Base-by-base conservation (phyloP, 2,113 vertebrate species). In the Drymodes brunneopygia region DNA sequence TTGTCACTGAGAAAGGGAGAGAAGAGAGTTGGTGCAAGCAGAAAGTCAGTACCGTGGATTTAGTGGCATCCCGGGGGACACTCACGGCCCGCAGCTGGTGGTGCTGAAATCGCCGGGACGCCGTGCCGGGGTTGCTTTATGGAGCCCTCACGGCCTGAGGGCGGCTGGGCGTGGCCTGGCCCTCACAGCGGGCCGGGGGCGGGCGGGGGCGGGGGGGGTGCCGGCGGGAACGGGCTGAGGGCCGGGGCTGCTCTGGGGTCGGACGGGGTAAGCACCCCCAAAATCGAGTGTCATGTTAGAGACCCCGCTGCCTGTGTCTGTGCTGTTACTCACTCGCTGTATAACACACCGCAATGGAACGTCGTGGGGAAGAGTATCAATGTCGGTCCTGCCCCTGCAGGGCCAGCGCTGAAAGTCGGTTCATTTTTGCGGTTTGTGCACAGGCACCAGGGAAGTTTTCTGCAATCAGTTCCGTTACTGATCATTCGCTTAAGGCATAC, bases 41-140 rank as follows among this genome's bases (percentile, higher is more conserved):
- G 20, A 21, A 75, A 47, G 38, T 16, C 54, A 35, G 29, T 25
- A 2, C 40, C 4, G 54, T 1, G 17, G 29, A 4, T 15, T 4
- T 3, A 35, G 6, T 5, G 10, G 45, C 45, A 73, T 15, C 1
- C 47, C 54, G 6, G 11, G 9, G 5, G 0, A 25, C 10, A 4
- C 6, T 1, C 38, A 0, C 12, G 1, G 6, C 6, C 7, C 44
- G 11, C 4, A 7, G 21, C 31, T 0, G 2, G 2, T 0, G 31
- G 17, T 15, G 21, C 44, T 17, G 44, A 35, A 14, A 4, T 38
- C 38, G 38, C 38, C 38, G 38, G 38, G 9, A 38, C 38, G 38
- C 38, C 38, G 38, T 11, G 38, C 38, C 74, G 0, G 50, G 6
- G 7, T 2, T 0, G 1, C 48, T 6, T 4, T 5, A 9, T 1